These are phyloP conservation scores for Noctua janthina DNA, from an alignment of 2,888 invertebrate species.

Conservation along the genomic window DNA sequence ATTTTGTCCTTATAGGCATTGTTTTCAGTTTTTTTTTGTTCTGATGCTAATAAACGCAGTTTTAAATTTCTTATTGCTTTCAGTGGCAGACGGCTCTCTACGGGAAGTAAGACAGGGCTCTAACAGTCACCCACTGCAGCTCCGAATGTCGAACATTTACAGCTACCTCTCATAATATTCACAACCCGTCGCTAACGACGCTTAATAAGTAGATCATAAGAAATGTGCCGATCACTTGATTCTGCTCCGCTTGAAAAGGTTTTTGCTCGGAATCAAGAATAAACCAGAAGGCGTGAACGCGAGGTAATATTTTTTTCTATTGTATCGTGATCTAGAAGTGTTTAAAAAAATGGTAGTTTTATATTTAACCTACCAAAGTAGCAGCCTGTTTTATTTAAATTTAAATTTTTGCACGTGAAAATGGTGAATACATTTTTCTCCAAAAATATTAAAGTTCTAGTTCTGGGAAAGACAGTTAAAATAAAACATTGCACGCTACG, in stretches of 20 bases:
- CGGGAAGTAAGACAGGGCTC: slow-evolving; percentile 63
- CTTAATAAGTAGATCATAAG: slow-evolving; percentile 85
- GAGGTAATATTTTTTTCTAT: no score
- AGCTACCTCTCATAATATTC: slow-evolving; percentile 75
- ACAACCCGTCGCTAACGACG: slow-evolving; percentile 80
- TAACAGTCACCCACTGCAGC: slow-evolving; percentile 77
- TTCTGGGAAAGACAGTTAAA: not conserved
- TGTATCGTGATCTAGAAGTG: not conserved
- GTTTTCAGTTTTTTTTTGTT: not conserved
- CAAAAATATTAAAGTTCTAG: not conserved
- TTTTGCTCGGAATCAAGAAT: slow-evolving; percentile 3
- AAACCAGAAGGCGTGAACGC: not conserved
- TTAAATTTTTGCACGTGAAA: not conserved
- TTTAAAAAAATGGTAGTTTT: not conserved
- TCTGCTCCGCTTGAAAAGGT: slow-evolving; percentile 70
- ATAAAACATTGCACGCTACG: not conserved
- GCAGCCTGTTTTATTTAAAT: not conserved
- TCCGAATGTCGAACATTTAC: slow-evolving; percentile 68
- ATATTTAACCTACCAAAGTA: not conserved
- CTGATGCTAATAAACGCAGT: not conserved
- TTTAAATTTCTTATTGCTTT: not conserved
- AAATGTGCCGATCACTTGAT: slow-evolving; percentile 81
- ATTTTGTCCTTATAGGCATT: not conserved
- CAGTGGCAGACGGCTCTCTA: slow-evolving; percentile 68
- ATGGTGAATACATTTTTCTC: not conserved